phyloP scores from a whole-genome alignment of 2,888 invertebrate species.

The Ypsolopha sequella region DNA sequence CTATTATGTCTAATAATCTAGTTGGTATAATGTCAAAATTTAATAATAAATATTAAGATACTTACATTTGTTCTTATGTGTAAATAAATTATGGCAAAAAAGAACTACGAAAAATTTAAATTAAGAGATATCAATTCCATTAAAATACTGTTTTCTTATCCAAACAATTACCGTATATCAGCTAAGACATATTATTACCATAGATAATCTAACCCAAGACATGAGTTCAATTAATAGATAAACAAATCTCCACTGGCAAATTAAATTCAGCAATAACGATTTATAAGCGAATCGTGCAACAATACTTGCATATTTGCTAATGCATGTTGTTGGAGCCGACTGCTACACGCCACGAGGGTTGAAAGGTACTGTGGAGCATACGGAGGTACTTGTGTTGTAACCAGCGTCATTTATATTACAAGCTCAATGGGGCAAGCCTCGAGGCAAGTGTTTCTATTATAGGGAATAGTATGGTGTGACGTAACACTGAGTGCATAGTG shows the following conservation, averaged over 20 bases:
- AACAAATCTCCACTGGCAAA: constrained; percentile 19
- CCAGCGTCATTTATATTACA: constrained; percentile 32
- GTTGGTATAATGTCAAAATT: too few species aligned
- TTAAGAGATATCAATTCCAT: neutral
- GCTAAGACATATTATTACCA: constrained; percentile 2
- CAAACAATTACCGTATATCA: neutral
- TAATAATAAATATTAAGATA: too few species aligned
- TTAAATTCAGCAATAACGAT: constrained; percentile 27
- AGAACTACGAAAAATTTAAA: too few species aligned
- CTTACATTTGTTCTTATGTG: too few species aligned
- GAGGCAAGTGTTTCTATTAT: constrained; percentile 44
- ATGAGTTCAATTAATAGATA: constrained; percentile 27
- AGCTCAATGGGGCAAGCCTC: constrained; percentile 46
- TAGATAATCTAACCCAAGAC: neutral
- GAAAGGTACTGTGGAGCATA: constrained; percentile 14
- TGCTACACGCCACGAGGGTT: constrained; percentile 18
- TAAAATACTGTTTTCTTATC: constrained; percentile 8
- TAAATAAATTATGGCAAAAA: too few species aligned
- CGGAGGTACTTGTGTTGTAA: constrained; percentile 28
- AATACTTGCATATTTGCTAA: constrained; percentile 37
- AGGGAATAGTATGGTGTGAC: constrained; percentile 40
- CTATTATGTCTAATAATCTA: too few species aligned
- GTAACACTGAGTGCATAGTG: constrained; percentile 41
- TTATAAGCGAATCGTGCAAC: constrained; percentile 39
- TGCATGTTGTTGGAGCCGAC: constrained; percentile 28